Base-by-base conservation (phyloP, 2,113 vertebrate species). In the Petrocephalus microphthalmus region DNA sequence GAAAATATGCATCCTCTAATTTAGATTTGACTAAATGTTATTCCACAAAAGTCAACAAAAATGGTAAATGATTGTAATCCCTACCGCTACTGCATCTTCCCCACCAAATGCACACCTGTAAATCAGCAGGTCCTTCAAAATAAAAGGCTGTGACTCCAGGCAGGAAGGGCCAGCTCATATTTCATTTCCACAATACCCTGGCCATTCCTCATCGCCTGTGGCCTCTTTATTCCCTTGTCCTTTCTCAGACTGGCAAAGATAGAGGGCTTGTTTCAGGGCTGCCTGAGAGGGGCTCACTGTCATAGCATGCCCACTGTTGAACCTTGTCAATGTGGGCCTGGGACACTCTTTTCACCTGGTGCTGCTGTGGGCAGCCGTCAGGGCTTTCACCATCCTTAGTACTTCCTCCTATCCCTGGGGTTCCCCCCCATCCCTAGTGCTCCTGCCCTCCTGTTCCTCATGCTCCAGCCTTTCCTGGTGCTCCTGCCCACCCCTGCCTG, bases 241-340 rank as follows among this genome's bases (percentile, higher is more conserved):
- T 95, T 95, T 96, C 95, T 96, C 95, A 96, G 95, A 94, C 95
- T 92, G 90, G 45, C 94, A 92, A 95, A 96, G 95, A 96, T 96
- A 96, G 96, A 93, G 93, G 90, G 95, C 96, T 96, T 96, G 95
- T 97, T 95, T 87, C n/a, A 0, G 91, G 92, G 92, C 92, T 92
- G 95, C 93, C 95, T 95, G 90, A 91, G 93, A 93, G 94, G 92
- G 93, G 92, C 92, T 88, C 8, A 37, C 42, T 42, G 92, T 93
- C 92, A 94, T 93, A 93, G 91, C 94, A 94, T 94, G 84, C 94
- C 93, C 93, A 87, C 92, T 95, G 94, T 94, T 94, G 96, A 94
- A 95, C 95, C 95, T 96, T 90, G 90, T 92, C 95, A 94, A 92
- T 93, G 87, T 88, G 94, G 92, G 93, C 91, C 94, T 95, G 89